phyloP scores from a whole-genome alignment of 2,113 vertebrate genomes.

The Dicentrarchus labrax region DNA sequence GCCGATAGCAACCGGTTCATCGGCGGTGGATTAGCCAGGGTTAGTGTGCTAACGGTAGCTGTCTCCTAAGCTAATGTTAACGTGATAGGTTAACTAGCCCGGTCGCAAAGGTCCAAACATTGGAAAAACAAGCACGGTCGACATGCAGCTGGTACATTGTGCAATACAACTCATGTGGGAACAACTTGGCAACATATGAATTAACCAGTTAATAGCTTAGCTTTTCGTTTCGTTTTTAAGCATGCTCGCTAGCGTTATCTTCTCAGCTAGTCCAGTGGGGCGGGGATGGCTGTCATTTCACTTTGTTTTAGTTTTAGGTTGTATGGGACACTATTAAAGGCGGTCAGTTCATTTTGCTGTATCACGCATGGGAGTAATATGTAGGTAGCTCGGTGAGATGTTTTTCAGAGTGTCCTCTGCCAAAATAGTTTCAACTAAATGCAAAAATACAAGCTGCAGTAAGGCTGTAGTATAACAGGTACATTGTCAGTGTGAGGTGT shows the following conservation, averaged over 20 bases:
- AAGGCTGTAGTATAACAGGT: background rate
- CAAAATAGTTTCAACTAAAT: background rate
- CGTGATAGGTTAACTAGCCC: background rate
- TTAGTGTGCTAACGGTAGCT: slow-evolving; percentile 22
- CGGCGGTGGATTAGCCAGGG: slow-evolving; percentile 43
- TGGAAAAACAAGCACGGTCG: background rate
- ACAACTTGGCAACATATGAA: no score
- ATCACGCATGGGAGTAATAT: background rate
- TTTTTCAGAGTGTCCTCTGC: background rate
- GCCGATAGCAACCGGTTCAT: slow-evolving; percentile 36
- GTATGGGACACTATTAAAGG: background rate
- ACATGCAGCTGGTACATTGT: background rate
- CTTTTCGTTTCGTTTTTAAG: background rate
- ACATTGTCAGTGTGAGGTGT: no score
- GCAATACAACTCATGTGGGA: fast-evolving
- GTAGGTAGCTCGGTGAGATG: background rate
- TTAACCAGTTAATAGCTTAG: no score
- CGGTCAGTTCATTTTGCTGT: background rate
- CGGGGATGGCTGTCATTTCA: slow-evolving; percentile 17
- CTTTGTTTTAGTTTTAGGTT: background rate
- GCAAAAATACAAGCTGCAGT: background rate
- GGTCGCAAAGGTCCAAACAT: background rate
- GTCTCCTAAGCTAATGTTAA: slow-evolving; percentile 2
- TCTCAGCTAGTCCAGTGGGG: background rate
- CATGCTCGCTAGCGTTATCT: slow-evolving; percentile 1